Conservation (phyloP, 2,113 vertebrate species). For the Anolis sagrei region DNA sequence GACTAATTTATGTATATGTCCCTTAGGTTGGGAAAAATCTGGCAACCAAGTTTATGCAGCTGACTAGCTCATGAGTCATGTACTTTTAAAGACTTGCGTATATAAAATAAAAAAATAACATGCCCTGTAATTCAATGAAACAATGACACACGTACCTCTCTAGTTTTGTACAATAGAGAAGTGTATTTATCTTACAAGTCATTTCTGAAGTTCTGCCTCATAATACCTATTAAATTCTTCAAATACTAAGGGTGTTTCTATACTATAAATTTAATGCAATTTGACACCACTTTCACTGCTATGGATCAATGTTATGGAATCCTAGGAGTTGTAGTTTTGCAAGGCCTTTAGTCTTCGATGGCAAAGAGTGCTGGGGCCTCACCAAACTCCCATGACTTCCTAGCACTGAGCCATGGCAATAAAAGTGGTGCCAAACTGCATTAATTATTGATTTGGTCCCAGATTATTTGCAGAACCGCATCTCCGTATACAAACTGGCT, state of each 20-base stretch:
- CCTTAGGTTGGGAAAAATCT: neutral
- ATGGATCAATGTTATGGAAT: too few relatives aligned
- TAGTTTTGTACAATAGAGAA: neutral
- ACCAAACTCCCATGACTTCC: too few relatives aligned
- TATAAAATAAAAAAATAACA: slow-evolving; percentile 2
- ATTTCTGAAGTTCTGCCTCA: neutral
- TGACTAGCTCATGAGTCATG: slow-evolving; percentile 15
- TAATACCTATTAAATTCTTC: neutral
- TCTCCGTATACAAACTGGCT: too few relatives aligned
- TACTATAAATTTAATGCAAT: too few relatives aligned
- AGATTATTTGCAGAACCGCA: too few relatives aligned
- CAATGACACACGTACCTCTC: neutral
- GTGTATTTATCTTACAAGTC: neutral
- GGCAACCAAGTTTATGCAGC: neutral
- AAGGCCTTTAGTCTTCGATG: too few relatives aligned
- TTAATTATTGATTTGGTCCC: too few relatives aligned
- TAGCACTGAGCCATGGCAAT: too few relatives aligned
- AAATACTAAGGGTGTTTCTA: neutral
- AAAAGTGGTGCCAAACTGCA: too few relatives aligned
- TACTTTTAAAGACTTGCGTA: neutral
- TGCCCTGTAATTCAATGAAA: neutral
- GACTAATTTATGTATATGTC: neutral
- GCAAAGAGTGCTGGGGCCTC: too few relatives aligned
- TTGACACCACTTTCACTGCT: too few relatives aligned
- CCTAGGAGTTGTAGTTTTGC: too few relatives aligned